These are phyloP conservation scores for Cerastis leucographa DNA, from an alignment of 2,888 invertebrate genomes.

Conservation along the genomic window DNA sequence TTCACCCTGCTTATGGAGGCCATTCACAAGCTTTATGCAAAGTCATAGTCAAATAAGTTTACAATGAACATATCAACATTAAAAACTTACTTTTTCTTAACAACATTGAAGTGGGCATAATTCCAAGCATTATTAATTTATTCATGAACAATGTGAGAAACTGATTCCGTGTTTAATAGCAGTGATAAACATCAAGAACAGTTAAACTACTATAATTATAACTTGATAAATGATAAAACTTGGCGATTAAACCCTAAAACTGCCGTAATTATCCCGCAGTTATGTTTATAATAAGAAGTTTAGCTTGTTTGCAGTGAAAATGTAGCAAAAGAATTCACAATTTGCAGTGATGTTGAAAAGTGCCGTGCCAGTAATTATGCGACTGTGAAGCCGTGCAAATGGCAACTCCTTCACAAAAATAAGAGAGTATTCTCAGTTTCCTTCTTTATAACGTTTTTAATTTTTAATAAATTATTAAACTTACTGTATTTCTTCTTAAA, in stretches of 20 bases:
- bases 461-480: slow-evolving; percentile 7
- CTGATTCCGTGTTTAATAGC: slow-evolving; percentile 36
- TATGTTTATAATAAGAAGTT: slow-evolving; percentile 46
- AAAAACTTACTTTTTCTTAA: not conserved
- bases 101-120: not conserved
- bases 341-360: slow-evolving; percentile 58
- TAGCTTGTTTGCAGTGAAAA: slow-evolving; percentile 53
- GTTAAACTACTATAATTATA: slow-evolving; percentile 57
- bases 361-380: slow-evolving; percentile 61
- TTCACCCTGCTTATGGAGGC: not conserved
- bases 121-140: slow-evolving; percentile 27
- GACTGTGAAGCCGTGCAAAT: slow-evolving; percentile 54
- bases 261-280: slow-evolving; percentile 43
- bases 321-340: slow-evolving; percentile 50
- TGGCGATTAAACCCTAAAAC: slow-evolving; percentile 40
- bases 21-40: not conserved
- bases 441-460: slow-evolving; percentile 25
- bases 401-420: slow-evolving; percentile 57
- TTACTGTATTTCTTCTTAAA: not conserved
- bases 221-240: slow-evolving; percentile 59
- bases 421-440: slow-evolving; percentile 44
- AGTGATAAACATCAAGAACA: slow-evolving; percentile 51
- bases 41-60: not conserved
- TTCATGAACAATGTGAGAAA: slow-evolving; percentile 24
- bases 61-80: not conserved